Percentiles rank a stretch among this genome's conserved stretches.
phyloP scores from a whole-genome alignment of 2,113 vertebrate species.

The Podarcis cretensis region DNA sequence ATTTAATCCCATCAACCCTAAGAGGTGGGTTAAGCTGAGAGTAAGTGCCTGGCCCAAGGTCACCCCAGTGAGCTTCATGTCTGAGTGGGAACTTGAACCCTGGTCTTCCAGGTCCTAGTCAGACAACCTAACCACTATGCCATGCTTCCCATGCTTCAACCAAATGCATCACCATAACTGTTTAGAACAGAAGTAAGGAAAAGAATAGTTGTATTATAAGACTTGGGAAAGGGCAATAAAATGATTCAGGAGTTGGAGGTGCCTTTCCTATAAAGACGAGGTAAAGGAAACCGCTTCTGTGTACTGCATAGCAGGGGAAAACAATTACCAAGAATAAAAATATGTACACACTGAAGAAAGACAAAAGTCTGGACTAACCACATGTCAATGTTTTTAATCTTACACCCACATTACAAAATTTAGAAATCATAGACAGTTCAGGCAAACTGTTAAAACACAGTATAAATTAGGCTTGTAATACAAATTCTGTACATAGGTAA shows the following conservation, averaged over 20 bases:
- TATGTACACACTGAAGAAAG: no score
- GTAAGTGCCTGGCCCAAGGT: no score
- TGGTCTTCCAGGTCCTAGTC: no score
- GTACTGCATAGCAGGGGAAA: neutral
- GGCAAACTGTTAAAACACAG: slow-evolving; percentile 83
- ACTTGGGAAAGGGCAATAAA: neutral
- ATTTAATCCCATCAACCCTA: no score
- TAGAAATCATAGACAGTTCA: slow-evolving; percentile 78
- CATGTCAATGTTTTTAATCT: slow-evolving; percentile 41
- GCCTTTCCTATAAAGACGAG: neutral
- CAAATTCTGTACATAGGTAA: slow-evolving; percentile 76
- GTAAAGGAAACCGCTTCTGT: neutral
- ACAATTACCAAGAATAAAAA: no score
- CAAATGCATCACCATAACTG: neutral
- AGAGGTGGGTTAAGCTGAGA: no score
- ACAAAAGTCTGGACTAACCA: neutral
- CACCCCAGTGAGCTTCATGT: no score
- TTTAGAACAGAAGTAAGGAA: neutral
- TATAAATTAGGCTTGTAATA: slow-evolving; percentile 77
- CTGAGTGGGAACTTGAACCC: no score
- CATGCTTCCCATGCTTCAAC: no score
- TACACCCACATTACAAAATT: slow-evolving; percentile 80
- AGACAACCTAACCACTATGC: no score
- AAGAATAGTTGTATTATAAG: neutral
- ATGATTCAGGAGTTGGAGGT: neutral